A percentile compares a stretch with the other conserved stretches of the same genome.
phyloP scores from a whole-genome alignment of 2,797 vertebrate species.

The Leptoclinus maculatus region DNA sequence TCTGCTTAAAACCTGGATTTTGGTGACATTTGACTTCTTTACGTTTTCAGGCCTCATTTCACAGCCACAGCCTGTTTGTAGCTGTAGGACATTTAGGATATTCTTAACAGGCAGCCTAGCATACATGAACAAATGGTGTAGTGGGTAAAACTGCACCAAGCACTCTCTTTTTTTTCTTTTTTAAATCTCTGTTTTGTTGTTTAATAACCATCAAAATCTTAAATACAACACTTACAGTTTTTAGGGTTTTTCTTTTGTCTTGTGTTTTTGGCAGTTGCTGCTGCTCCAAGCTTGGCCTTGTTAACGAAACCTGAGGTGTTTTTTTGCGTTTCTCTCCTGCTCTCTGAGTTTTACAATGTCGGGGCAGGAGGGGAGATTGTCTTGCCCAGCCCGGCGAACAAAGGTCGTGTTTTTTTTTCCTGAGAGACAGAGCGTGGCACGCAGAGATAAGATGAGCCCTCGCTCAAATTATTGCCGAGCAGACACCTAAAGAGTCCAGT shows the following conservation, averaged over 20 bases:
- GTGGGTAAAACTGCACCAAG: not conserved
- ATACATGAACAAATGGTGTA: not conserved
- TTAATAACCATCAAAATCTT: constrained; percentile 7
- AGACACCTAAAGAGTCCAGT: constrained; percentile 51
- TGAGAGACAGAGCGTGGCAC: constrained; percentile 67
- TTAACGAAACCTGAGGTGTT: constrained; percentile 43
- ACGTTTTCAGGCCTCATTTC: constrained; percentile 2
- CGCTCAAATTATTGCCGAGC: constrained; percentile 47
- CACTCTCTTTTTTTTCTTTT: no score
- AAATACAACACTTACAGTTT: constrained; percentile 1
- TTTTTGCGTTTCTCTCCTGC: constrained; percentile 41
- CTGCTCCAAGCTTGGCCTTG: constrained; percentile 29
- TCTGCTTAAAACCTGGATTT: not conserved
- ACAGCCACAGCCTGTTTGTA: not conserved
- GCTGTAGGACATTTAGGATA: not conserved
- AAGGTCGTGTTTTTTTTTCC: constrained; percentile 71
- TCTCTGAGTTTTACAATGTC: constrained; percentile 34
- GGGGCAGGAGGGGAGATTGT: constrained; percentile 33
- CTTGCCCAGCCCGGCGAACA: constrained; percentile 61
- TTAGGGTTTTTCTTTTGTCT: constrained; percentile 19
- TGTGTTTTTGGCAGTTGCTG: constrained; percentile 33
- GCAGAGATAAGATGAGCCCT: constrained; percentile 75
- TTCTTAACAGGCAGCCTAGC: not conserved
- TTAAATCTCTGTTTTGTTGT: not conserved
- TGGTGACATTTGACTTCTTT: not conserved